Conservation (phyloP, 2,113 vertebrate species). For the Perca schrenkii region DNA sequence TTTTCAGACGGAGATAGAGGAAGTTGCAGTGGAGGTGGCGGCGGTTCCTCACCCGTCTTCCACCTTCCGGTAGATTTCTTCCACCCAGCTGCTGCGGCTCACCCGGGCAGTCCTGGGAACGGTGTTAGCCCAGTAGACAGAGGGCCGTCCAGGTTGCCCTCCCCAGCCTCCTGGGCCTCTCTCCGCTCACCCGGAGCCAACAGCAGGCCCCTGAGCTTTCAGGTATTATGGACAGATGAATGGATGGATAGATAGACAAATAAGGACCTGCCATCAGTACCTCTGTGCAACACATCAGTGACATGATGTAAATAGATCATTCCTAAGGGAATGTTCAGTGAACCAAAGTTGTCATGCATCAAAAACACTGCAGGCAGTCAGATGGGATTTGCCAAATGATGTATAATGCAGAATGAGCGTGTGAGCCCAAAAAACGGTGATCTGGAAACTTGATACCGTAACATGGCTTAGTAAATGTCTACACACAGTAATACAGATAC, state of each 20-base stretch:
- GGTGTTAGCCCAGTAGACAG: conserved; percentile 61
- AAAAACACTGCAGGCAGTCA: conserved; percentile 9
- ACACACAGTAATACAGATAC: neutral
- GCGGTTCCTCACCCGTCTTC: conserved; percentile 75
- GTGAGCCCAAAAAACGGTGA: neutral
- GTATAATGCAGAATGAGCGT: neutral
- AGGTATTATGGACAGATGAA: conserved; percentile 82
- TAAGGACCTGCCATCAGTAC: neutral
- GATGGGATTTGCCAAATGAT: conserved; percentile 16
- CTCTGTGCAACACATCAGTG: conserved; percentile 4
- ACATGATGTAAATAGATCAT: conserved; percentile 6
- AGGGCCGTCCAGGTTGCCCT: conserved; percentile 84
- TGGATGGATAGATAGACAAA: neutral
- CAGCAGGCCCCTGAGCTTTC: conserved; percentile 87
- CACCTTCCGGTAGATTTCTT: conserved; percentile 92
- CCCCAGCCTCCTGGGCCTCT: conserved; percentile 92
- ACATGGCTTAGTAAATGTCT: neutral
- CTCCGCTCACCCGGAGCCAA: conserved; percentile 89
- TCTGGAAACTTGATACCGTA: neutral
- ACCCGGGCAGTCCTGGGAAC: conserved; percentile 70
- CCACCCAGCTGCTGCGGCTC: conserved; percentile 87
- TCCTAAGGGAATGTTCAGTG: neutral
- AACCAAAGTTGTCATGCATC: conserved; percentile 19
- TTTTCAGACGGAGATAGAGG: conserved; percentile 50
- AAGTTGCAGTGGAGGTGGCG: conserved; percentile 38